Percentiles rank a stretch among this genome's conserved stretches.
phyloP scores from a whole-genome alignment of 2,113 vertebrate genomes.

The Fulica atra region DNA sequence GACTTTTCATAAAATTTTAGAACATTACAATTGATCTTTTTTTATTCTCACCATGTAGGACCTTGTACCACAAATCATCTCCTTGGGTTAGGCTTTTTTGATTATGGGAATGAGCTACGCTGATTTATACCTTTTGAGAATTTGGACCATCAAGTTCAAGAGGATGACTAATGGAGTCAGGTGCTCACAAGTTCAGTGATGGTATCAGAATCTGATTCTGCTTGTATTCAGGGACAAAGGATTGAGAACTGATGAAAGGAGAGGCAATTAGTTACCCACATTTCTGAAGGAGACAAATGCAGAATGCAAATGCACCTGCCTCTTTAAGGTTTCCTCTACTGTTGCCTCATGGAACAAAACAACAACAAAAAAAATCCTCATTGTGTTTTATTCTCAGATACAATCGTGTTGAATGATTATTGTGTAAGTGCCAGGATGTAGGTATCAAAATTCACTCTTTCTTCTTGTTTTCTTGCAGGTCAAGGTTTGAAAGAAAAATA shows the following conservation, averaged over 20 bases:
- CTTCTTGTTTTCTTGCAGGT: constrained; percentile 53
- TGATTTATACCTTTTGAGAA: constrained; percentile 11
- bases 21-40: not conserved
- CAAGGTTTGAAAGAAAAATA: constrained; percentile 61
- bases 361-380: not conserved
- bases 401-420: constrained; percentile 30
- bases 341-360: constrained; percentile 10
- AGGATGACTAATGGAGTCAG: constrained; percentile 31
- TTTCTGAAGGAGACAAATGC: constrained; percentile 2
- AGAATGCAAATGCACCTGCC: not conserved
- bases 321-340: not conserved
- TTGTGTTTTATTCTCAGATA: constrained; percentile 56
- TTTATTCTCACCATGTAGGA: not conserved
- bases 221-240: not conserved
- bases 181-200: not conserved
- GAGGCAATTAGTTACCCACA: not conserved
- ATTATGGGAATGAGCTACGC: not conserved
- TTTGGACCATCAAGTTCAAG: not conserved
- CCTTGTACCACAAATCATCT: not conserved
- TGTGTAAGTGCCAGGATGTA: constrained; percentile 30
- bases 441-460: constrained; percentile 52
- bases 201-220: constrained; percentile 32
- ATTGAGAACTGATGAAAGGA: constrained; percentile 28
- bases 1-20: not conserved
- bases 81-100: not conserved